phyloP scores from a whole-genome alignment of 30 jellyfish, hydroid and myxozoan species.

The Hydractinia echinata region DNA sequence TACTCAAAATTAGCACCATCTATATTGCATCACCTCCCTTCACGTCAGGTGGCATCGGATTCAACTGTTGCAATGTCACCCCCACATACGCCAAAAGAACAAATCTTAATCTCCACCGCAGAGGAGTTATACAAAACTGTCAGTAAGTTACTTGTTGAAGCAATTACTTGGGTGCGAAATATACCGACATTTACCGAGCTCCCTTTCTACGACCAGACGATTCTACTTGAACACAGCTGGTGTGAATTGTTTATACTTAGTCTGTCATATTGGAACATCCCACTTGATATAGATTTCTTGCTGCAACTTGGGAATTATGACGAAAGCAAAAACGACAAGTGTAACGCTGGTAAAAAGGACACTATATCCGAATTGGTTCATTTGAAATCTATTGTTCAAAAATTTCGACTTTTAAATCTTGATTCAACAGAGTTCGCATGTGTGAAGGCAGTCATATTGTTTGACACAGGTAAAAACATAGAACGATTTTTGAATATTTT shows the following conservation, averaged over 20 bases:
- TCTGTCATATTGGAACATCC: constrained; percentile 72
- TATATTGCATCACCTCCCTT: not conserved
- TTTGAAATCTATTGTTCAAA: constrained; percentile 48
- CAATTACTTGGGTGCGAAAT: constrained; percentile 82
- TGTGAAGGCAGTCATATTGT: constrained; percentile 62
- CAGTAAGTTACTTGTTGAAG: constrained; percentile 43
- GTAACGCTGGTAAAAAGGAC: constrained; percentile 43
- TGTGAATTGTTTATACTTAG: constrained; percentile 56
- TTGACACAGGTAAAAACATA: constrained; percentile 55
- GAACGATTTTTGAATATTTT: not conserved
- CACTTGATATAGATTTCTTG: constrained; percentile 46
- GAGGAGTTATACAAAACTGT: constrained; percentile 60
- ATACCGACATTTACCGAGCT: constrained; percentile 75
- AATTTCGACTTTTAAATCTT: constrained; percentile 41
- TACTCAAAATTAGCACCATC: not conserved
- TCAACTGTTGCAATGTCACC: constrained; percentile 4
- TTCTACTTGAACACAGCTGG: constrained; percentile 79
- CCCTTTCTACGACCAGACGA: constrained; percentile 75
- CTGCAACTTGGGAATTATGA: constrained; percentile 32
- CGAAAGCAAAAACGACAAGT: constrained; percentile 32
- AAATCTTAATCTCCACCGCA: constrained; percentile 44
- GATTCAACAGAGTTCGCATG: constrained; percentile 79
- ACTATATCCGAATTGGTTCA: constrained; percentile 48
- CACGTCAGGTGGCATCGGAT: not conserved
- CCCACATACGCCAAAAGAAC: constrained; percentile 7